These are phyloP conservation scores for Entomobrya multifasciata DNA, from an alignment of 2,888 invertebrate species.

Conservation along the genomic window DNA sequence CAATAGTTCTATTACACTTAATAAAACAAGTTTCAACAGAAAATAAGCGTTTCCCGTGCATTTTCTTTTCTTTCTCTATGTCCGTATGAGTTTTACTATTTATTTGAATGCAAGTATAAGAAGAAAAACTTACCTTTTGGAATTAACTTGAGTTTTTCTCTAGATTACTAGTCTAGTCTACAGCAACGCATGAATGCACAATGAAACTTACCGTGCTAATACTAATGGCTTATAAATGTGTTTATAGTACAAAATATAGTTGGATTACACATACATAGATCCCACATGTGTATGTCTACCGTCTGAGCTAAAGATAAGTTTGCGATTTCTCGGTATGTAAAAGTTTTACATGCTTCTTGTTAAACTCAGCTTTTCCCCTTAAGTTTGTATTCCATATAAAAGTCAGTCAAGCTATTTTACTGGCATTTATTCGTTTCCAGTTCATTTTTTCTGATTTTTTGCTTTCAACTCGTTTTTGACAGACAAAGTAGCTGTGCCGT, in stretches of 20 bases:
- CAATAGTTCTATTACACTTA: background rate
- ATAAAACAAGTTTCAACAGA: background rate
- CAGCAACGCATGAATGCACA: background rate
- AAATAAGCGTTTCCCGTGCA: slow-evolving; percentile 8
- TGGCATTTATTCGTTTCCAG: background rate
- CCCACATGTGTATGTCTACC: too few relatives aligned
- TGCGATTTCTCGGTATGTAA: background rate
- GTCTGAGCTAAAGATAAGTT: background rate
- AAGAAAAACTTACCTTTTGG: background rate
- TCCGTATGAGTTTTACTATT: background rate
- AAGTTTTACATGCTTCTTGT: background rate
- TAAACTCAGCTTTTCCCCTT: background rate
- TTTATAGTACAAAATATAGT: too few relatives aligned
- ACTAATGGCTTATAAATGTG: background rate
- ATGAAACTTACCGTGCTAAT: background rate
- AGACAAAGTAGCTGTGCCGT: background rate
- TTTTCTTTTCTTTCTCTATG: background rate
- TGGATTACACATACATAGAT: background rate
- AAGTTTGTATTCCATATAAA: background rate
- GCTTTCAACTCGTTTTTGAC: background rate
- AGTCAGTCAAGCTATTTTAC: background rate
- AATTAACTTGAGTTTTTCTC: slow-evolving; percentile 6
- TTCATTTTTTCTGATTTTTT: slow-evolving; percentile 19
- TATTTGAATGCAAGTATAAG: background rate
- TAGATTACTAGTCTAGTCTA: background rate